Percentiles rank a stretch among this genome's conserved stretches.
phyloP scores from a whole-genome alignment of 2,797 vertebrate species.

The Gobionotothen gibberifrons region DNA sequence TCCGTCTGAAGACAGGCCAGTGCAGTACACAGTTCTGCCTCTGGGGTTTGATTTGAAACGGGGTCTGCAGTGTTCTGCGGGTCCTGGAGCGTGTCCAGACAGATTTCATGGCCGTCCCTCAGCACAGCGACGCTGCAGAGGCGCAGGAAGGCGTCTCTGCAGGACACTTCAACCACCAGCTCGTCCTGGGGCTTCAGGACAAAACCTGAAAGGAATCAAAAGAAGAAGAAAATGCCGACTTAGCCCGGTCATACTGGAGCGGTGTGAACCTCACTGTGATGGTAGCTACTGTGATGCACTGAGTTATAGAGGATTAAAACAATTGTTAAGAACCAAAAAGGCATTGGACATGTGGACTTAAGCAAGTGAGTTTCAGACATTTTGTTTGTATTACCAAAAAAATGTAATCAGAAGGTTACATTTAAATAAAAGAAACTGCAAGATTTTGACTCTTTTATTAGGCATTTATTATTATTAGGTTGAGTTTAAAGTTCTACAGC shows the following conservation, averaged over 20 bases:
- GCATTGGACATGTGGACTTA: too few species aligned
- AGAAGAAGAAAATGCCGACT: slow-evolving; percentile 6
- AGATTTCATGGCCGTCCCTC: slow-evolving; percentile 72
- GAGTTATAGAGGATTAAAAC: background rate
- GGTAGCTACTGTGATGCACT: background rate
- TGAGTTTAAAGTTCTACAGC: background rate
- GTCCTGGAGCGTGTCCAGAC: slow-evolving; percentile 58
- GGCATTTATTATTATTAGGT: background rate
- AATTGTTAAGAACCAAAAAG: background rate
- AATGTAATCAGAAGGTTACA: too few species aligned
- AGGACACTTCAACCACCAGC: slow-evolving; percentile 92
- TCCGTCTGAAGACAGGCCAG: slow-evolving; percentile 92
- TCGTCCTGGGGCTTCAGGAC: slow-evolving; percentile 85
- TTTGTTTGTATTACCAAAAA: too few species aligned
- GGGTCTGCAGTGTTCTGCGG: background rate
- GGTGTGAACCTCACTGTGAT: background rate
- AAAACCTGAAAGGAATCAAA: slow-evolving; percentile 77
- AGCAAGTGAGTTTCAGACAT: too few species aligned
- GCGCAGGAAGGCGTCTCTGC: slow-evolving; percentile 91
- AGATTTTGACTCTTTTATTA: background rate
- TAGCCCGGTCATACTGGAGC: background rate
- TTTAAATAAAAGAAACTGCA: too few species aligned
- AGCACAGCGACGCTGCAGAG: slow-evolving; percentile 86
- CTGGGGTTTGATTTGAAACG: slow-evolving; percentile 74
- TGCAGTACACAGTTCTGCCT: slow-evolving; percentile 93